Percentiles rank a stretch among this genome's conserved stretches.
phyloP scores from a whole-genome alignment of 2,113 vertebrate species.

The Macquaria ambigua region DNA sequence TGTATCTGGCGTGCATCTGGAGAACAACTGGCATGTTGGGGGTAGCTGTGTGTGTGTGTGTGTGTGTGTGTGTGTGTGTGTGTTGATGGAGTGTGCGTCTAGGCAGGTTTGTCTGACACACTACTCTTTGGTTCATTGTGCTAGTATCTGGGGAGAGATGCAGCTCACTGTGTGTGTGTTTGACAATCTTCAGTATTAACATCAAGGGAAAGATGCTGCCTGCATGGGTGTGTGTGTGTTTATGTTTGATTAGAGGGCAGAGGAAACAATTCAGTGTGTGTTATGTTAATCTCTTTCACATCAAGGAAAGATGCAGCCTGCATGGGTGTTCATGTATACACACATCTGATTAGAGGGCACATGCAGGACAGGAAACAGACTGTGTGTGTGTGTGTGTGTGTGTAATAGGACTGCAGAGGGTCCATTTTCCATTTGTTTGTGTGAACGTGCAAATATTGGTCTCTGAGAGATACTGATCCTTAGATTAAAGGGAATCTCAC shows the following conservation, averaged over 20 bases:
- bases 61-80: background rate
- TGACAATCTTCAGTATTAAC: conserved; percentile 10
- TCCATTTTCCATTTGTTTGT: conserved; percentile 38
- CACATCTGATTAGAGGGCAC: conserved; percentile 57
- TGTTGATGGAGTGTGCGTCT: conserved; percentile 5
- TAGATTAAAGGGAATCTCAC: conserved; percentile 52
- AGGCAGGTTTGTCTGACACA: conserved; percentile 8
- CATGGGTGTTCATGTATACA: conserved; percentile 14
- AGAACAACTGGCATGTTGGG: conserved; percentile 57
- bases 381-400: conserved; percentile 29
- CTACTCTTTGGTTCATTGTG: background rate
- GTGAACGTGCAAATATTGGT: conserved; percentile 17
- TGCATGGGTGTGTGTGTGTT: conserved; percentile 28
- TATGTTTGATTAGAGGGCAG: conserved; percentile 43
- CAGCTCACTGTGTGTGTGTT: background rate
- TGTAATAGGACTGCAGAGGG: conserved; percentile 9
- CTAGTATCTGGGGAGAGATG: background rate
- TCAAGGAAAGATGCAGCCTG: conserved; percentile 32
- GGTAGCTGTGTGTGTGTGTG: background rate
- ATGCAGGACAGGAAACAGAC: conserved; percentile 35
- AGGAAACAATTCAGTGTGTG: conserved; percentile 22
- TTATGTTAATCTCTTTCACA: conserved; percentile 42
- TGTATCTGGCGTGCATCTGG: conserved; percentile 67
- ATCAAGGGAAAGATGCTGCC: conserved; percentile 14
- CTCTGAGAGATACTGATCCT: conserved; percentile 30